These are phyloP conservation scores for Carposina sasakii DNA, from an alignment of 1,140 invertebrate genomes.

Conservation along the genomic window DNA sequence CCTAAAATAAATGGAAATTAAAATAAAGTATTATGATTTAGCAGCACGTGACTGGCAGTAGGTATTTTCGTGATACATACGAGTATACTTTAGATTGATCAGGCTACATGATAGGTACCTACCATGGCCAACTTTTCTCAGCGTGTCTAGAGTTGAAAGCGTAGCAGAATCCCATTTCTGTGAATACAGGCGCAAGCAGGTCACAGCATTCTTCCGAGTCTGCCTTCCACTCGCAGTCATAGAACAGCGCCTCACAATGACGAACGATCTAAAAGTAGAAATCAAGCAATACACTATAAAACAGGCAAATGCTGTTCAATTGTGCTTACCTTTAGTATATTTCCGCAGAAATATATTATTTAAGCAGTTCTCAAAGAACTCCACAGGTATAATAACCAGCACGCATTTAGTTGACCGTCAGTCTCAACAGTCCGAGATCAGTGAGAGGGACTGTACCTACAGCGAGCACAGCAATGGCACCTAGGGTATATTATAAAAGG, in stretches of 20 bases:
- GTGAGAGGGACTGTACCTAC: too few relatives aligned
- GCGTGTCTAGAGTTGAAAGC: slow-evolving; percentile 77
- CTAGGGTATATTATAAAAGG: too few relatives aligned
- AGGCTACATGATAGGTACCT: slow-evolving; percentile 15
- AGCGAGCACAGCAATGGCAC: too few relatives aligned
- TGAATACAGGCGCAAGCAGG: slow-evolving; percentile 76
- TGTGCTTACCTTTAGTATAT: too few relatives aligned
- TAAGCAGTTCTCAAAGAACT: too few relatives aligned
- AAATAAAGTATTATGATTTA: too few relatives aligned
- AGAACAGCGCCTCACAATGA: slow-evolving; percentile 72
- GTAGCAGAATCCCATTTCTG: slow-evolving; percentile 81
- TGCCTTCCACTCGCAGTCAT: slow-evolving; percentile 76
- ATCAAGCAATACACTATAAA: slow-evolving; percentile 10
- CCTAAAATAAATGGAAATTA: slow-evolving; percentile 49
- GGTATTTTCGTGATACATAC: too few relatives aligned
- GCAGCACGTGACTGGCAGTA: too few relatives aligned
- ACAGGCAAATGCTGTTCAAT: neutral
- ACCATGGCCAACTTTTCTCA: slow-evolving; percentile 71
- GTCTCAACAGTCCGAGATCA: too few relatives aligned
- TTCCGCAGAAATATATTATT: too few relatives aligned
- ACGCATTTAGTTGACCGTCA: too few relatives aligned
- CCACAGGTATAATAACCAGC: too few relatives aligned
- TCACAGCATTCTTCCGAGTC: slow-evolving; percentile 75
- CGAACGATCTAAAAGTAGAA: slow-evolving; percentile 68
- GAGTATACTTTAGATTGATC: slow-evolving; percentile 2